Conservation (phyloP, 2,113 vertebrate genomes). For the Gadus macrocephalus region DNA sequence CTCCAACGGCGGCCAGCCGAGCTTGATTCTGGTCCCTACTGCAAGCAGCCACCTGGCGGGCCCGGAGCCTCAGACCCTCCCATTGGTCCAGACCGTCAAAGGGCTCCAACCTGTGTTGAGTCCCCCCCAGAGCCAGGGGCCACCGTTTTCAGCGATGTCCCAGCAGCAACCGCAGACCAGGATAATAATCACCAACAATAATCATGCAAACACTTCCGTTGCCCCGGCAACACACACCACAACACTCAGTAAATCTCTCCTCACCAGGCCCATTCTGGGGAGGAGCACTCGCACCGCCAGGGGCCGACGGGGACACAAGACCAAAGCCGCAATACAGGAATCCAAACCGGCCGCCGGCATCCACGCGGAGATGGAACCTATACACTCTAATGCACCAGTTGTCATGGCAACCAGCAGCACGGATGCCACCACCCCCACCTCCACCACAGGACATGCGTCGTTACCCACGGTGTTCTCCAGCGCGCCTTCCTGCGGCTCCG, state of each 20-base stretch:
- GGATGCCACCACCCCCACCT: conserved; percentile 15
- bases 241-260: conserved; percentile 44
- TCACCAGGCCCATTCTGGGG: conserved; percentile 67
- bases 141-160: conserved; percentile 60
- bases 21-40: conserved; percentile 70
- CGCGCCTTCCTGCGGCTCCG: conserved; percentile 20
- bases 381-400: conserved; percentile 17
- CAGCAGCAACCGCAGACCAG: conserved; percentile 68
- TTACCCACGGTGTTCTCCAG: conserved; percentile 11
- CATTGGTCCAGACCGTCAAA: conserved; percentile 69
- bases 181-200: conserved; percentile 64
- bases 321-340: conserved; percentile 57
- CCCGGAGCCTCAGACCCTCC: conserved; percentile 57
- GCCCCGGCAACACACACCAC: conserved; percentile 28
- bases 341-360: conserved; percentile 17
- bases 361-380: conserved; percentile 22
- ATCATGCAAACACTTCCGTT: conserved; percentile 39
- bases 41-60: conserved; percentile 52
- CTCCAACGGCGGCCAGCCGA: conserved; percentile 65
- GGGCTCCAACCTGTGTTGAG: conserved; percentile 66
- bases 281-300: conserved; percentile 65
- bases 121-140: conserved; percentile 61
- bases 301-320: conserved; percentile 67
- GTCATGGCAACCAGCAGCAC: conserved; percentile 10
- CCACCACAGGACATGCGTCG: neutral